Evolutionary conservation across 2,888 invertebrate genomes (phyloP), one percentile per base, ranked within the genome.

Genomic region (Nasonia oneida): DNA sequence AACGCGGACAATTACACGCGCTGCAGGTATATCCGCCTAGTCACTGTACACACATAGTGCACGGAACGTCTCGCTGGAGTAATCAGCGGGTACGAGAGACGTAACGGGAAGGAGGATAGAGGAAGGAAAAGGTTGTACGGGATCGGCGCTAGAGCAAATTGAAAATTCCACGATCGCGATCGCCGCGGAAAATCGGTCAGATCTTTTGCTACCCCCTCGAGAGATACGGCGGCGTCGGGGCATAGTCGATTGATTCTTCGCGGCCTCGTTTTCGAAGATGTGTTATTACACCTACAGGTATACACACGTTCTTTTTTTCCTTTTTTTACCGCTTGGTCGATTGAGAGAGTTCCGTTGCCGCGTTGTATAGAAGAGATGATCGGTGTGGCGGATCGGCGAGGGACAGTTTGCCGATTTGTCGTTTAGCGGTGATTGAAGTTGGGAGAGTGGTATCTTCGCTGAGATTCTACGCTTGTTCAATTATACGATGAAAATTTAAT

Each of bases 121-220:
- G 29, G 74, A 29, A 47, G 73, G 79, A 33, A 33, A 37, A 10
- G 33, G 47, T 39, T 37, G 23, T 37, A 23, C 67, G 70, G 71
- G 67, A 39, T n/a, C 50, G 14, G 33, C 42, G 73, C 61, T 64
- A 33, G 83, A 42, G 61, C 67, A 81, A 81, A 81, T 85, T 85
- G 81, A 81, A 85, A 85, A 85, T 81, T 85, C 81, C 71, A 67
- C 15, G 33, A n/a, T 57, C 64, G 47, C 75, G 75, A 79, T 71
- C 76, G 29, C n/a, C n/a, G 50, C 53, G 67, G 67, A 70, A 84
- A 84, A 84, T 81, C 84, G 67, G 75, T 76, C 84, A 74, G 47
- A 81, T 77, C 75, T 47, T 73, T 83, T 42, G 67, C 42, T 67
- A 71, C 74, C 74, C 29, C 50, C 57, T 75, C 47, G 79, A n/a